Base-by-base conservation (phyloP, 2,888 invertebrate species). In the Hirtodrosophila histrioides region DNA sequence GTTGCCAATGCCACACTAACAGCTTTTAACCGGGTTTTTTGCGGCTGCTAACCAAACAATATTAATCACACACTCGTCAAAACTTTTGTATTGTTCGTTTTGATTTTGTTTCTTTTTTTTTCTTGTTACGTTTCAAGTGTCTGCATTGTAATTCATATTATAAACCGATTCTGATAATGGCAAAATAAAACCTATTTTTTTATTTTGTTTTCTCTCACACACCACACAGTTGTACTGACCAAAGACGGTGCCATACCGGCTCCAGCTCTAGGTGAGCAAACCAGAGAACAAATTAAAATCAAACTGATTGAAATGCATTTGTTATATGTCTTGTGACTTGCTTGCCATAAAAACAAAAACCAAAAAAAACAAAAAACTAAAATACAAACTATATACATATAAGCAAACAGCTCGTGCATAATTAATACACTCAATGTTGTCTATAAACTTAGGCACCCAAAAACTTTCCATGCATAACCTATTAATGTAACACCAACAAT, bases 161-260 rank as follows among this genome's bases (percentile, higher is more conserved):
- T 46, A 24, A 56, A 53, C 17, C n/a, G 37, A 61, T 63, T 45
- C 27, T 69, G 60, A 63, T 69, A 56, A 70, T 69, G 49, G 63
- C 64, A 44, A 73, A 51, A 31, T 63, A 74, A 62, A 45, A 43
- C 62, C 62, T 41, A 67, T 72, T 69, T 64, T 58, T 69, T 68
- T 64, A 69, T 81, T 79, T 79, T 71, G 69, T 75, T 87, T 74
- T 85, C 69, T 86, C 76, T 74, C 69, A 81, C 69, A 89, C 90
- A 68, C 89, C 69, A 84, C 88, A 88, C 88, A 86, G 85, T 86
- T 82, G 85, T 86, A 88, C 90, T 92, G 88, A 92, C 92, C 88
- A 92, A 92, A 92, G 92, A 92, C 83, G 92, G 92, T 89, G 92
- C 92, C 90, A 90, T 92, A 69, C 90, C 90, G 90, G 91, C 91